Evolutionary conservation across 1,140 invertebrate genomes (phyloP), one percentile per base, ranked within the genome.

Genomic region (Drosophila aff.): DNA sequence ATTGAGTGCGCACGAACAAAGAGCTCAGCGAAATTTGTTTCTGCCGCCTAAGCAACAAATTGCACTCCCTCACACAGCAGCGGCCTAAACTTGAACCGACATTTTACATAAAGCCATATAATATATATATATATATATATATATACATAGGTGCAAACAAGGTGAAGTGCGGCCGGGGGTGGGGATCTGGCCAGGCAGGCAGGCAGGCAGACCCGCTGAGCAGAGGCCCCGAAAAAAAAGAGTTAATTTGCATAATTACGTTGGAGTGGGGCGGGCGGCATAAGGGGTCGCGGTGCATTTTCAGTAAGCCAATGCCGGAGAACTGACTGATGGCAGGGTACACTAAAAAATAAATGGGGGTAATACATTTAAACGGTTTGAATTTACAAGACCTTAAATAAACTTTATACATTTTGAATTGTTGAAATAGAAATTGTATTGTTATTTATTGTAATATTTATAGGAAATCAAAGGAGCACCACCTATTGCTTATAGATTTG

Each of bases 211-310:
- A 71, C 64, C 73, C 80, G 80, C 65, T 86, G 80, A 80, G 81
- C 81, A 83, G 73, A 86, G 83, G 83, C 83, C 80, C 83, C 82
- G 61, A 80, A 87, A 78, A 53, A 73, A 73, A 87, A 87, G 84
- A 87, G 84, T 89, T 89, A 89, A 87, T 87, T 87, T 87, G 81
- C 84, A 87, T 87, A 87, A 87, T 87, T 87, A 87, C 83, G 76
- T 80, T 87, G 67, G 76, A 53, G 71, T 61, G 66, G 57, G 79
- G 31, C 23, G 47, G 74, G 57, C 15, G 64, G 60, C 3, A 10
- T 16, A 23, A 23, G 68, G 33, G 76, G 50, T 64, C 73, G 49
- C 65, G 76, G 61, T 71, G 81, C 80, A 81, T 52, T 65, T 65
- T 36, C 57, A 44, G 63, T 66, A 66, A 68, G 62, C 49, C 79